Percentiles rank a stretch among this genome's conserved stretches.
phyloP scores from a whole-genome alignment of 30 jellyfish, hydroid and myxozoan genomes.

The Cassiopea xamachana region DNA sequence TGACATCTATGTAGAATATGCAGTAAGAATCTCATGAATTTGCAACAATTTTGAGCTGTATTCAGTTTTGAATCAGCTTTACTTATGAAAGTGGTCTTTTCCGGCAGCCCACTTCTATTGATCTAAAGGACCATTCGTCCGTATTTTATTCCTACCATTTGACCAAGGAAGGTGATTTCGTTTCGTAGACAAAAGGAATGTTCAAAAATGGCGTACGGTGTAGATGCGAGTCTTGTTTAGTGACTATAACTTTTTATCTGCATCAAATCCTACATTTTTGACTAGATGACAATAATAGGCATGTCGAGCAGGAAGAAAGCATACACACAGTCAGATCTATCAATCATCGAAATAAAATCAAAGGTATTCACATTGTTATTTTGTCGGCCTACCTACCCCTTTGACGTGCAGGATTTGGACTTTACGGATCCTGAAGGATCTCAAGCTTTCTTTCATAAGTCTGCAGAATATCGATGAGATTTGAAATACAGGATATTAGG shows the following conservation, averaged over 20 bases:
- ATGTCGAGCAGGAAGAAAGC: conserved; percentile 92
- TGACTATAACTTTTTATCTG: background rate
- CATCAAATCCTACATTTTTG: background rate
- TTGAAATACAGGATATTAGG: no score
- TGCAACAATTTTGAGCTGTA: no score
- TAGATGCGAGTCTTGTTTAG: background rate
- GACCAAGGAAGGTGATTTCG: conserved; percentile 52
- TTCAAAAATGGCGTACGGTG: conserved; percentile 36
- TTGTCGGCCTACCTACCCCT: conserved; percentile 27
- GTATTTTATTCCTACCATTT: background rate
- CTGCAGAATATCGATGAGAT: background rate
- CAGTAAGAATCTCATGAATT: no score
- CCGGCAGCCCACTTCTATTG: no score
- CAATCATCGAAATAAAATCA: conserved; percentile 94
- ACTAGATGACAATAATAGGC: conserved; percentile 12
- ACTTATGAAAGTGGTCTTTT: no score
- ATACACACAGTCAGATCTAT: conserved; percentile 88
- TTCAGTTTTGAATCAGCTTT: no score
- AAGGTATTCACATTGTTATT: conserved; percentile 72
- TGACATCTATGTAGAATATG: no score
- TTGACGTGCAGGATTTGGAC: background rate
- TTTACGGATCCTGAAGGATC: background rate
- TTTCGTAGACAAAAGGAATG: conserved; percentile 9
- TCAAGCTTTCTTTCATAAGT: background rate
- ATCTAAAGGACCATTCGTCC: background rate